Evolutionary conservation across 2,888 invertebrate species (phyloP).

Genomic region (Netelia fuscicornis): DNA sequence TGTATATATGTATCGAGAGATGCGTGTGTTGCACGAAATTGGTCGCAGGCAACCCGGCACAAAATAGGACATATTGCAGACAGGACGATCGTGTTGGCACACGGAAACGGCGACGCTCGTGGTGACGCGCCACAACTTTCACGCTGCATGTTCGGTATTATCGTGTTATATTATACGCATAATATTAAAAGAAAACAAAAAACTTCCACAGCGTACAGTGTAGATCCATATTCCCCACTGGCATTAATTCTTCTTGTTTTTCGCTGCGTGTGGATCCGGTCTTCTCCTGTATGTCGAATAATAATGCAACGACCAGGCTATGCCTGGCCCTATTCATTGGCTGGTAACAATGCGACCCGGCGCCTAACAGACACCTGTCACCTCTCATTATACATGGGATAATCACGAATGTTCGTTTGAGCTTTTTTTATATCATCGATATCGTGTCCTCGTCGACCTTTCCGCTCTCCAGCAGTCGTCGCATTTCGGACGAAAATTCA

Average conservation of each 20-base stretch:
- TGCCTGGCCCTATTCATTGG: constrained; percentile 69
- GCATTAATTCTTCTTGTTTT: constrained; percentile 48
- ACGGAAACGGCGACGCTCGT: constrained; percentile 28
- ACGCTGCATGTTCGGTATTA: constrained; percentile 56
- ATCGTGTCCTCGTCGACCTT: constrained; percentile 20
- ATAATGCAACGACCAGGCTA: constrained; percentile 68
- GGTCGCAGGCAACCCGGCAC: constrained; percentile 64
- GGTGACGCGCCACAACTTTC: constrained; percentile 61
- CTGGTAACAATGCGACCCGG: constrained; percentile 69
- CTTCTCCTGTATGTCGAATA: constrained; percentile 65
- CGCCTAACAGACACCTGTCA: constrained; percentile 81
- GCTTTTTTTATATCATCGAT: constrained; percentile 71
- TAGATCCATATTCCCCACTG: background rate
- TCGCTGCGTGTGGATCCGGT: constrained; percentile 28
- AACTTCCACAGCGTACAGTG: background rate
- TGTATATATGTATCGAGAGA: constrained; percentile 7
- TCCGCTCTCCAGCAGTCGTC: constrained; percentile 35
- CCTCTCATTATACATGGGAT: constrained; percentile 79
- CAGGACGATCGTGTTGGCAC: constrained; percentile 59
- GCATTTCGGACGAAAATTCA: background rate
- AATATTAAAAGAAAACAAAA: background rate
- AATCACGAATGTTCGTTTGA: constrained; percentile 73
- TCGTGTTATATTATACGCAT: constrained; percentile 44
- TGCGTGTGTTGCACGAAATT: constrained; percentile 35
- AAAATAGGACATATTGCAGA: constrained; percentile 82